phyloP scores from a whole-genome alignment of 2,113 vertebrate genomes.

The Bufo bufo region DNA sequence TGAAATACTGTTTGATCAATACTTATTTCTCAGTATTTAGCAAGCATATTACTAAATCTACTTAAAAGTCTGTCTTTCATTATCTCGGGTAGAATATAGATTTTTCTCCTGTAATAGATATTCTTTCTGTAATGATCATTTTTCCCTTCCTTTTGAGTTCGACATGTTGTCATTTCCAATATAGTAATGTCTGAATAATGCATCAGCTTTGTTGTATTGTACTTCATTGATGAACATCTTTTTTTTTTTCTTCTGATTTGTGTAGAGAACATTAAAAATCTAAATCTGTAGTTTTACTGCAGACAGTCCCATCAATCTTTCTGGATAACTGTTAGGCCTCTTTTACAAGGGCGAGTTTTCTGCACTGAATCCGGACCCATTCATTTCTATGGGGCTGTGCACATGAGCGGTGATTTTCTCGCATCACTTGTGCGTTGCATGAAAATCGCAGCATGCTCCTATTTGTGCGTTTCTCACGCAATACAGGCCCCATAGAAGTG shows the following conservation, averaged over 20 bases:
- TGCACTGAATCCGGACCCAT: too few relatives aligned
- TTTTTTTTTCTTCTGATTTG: constrained; percentile 12
- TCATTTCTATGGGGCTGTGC: too few relatives aligned
- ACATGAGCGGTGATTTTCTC: too few relatives aligned
- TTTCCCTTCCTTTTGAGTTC: constrained; percentile 37
- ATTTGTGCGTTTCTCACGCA: too few relatives aligned
- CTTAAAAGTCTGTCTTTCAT: constrained; percentile 40
- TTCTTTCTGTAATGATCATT: constrained; percentile 49
- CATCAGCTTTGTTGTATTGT: constrained; percentile 23
- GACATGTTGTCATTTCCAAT: constrained; percentile 47
- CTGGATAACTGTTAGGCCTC: background rate
- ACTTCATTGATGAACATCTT: constrained; percentile 28
- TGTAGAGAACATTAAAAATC: constrained; percentile 7
- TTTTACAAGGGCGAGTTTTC: too few relatives aligned
- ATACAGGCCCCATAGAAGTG: too few relatives aligned
- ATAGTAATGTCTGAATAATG: constrained; percentile 46
- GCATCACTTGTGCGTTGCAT: too few relatives aligned
- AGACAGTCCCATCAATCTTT: constrained; percentile 26
- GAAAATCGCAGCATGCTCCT: too few relatives aligned
- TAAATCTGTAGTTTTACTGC: constrained; percentile 38
- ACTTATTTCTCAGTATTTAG: background rate
- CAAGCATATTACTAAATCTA: constrained; percentile 30
- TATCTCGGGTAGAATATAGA: constrained; percentile 39
- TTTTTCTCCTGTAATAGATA: constrained; percentile 36
- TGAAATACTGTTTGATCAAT: background rate